A percentile compares a stretch with the other conserved stretches of the same genome.
Conservation (phyloP, 2,113 vertebrate genomes). For the Megaptera novaeangliae region DNA sequence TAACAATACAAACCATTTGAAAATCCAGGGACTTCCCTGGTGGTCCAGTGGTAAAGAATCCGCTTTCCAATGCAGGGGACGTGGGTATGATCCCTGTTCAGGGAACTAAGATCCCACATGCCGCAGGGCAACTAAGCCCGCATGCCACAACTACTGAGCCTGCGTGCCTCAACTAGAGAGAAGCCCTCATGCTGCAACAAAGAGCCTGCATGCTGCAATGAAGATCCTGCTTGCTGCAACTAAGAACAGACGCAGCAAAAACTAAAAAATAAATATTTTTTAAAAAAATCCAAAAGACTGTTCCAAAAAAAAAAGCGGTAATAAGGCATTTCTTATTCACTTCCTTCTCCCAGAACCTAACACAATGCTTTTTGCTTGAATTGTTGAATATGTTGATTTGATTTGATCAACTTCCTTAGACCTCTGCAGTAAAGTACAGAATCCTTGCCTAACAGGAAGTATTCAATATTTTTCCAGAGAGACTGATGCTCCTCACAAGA, state of each 20-base stretch:
- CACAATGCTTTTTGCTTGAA: neutral
- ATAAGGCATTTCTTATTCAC: neutral
- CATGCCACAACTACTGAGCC: no score
- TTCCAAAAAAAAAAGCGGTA: neutral
- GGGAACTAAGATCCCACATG: no score
- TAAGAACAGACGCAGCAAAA: no score
- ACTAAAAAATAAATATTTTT: no score
- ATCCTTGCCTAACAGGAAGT: neutral
- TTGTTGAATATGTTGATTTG: neutral
- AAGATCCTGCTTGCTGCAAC: no score
- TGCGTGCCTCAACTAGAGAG: no score
- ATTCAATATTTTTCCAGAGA: neutral
- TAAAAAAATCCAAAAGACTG: neutral
- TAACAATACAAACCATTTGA: neutral
- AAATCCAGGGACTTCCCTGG: neutral
- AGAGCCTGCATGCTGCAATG: rapidly evolving
- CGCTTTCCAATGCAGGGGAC: no score
- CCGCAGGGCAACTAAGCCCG: no score
- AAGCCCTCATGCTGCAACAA: no score
- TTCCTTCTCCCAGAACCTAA: neutral
- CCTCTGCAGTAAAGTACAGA: neutral
- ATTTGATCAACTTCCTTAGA: neutral
- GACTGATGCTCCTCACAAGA: neutral
- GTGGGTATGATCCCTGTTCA: no score
- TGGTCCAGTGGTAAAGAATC: no score